Evolutionary conservation across 2,113 vertebrate genomes (phyloP).

Genomic region (Megaleporinus macrocephalus): DNA sequence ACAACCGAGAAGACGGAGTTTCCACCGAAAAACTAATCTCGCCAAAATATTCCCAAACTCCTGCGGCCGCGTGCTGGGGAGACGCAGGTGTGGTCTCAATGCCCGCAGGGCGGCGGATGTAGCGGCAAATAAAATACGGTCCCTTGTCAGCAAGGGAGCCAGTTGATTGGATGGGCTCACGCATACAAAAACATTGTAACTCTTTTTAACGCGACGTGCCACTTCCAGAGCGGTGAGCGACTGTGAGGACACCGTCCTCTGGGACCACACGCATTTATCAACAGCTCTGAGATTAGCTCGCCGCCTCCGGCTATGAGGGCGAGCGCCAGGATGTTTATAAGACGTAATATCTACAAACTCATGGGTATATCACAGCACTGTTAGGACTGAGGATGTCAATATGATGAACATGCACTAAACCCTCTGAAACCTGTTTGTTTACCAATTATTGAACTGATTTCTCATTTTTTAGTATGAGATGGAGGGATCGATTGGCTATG

Average conservation of each 20-base stretch:
- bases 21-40: not conserved
- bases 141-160: slow-evolving; percentile 14
- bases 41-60: not conserved
- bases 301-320: not conserved
- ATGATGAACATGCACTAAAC: not conserved
- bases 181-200: slow-evolving; percentile 40
- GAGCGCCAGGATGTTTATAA: not conserved
- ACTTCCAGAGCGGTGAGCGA: not conserved
- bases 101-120: not conserved
- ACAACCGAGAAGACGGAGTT: not conserved
- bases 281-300: slow-evolving; percentile 22
- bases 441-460: not conserved
- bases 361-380: not conserved
- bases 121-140: slow-evolving; percentile 11
- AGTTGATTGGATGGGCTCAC: slow-evolving; percentile 20
- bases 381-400: not conserved
- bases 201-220: slow-evolving; percentile 31
- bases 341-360: not conserved
- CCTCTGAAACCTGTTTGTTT: not conserved
- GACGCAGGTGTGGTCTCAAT: not conserved
- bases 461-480: not conserved
- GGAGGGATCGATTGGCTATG: too few relatives aligned
- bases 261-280: slow-evolving; percentile 17
- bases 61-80: not conserved
- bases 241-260: not conserved